Base-by-base conservation (phyloP, 2,888 invertebrate genomes). In the Platypus cylindrus region DNA sequence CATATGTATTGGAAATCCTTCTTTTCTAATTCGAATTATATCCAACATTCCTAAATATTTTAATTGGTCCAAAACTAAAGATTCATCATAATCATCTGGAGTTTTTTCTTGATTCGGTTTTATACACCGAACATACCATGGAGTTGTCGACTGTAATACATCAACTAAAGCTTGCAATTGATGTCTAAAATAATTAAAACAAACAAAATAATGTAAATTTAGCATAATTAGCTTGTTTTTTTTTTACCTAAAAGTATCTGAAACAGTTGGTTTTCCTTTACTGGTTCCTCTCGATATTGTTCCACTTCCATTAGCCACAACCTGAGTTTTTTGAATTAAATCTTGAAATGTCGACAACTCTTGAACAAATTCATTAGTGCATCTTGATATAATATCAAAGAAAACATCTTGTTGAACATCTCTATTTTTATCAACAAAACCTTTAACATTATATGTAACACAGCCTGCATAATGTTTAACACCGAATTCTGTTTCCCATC, bases 341-440 rank as follows among this genome's bases (percentile, higher is more conserved):
- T 62, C 81, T 62, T 80, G 78, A 58, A 72, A 75, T 11, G 71
- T 71, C 1, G 76, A 71, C 11, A 76, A 64, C 51, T 85, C 84
- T 51, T 82, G 77, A 1, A 90, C 81, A 54, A 89, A 87, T 23
- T 76, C 75, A 52, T 86, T 85, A 3, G 73, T 75, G 30, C 89
- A 87, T 25, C 85, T 67, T 27, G 83, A 81, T 67, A 91, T 75
- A 45, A 84, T 80, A 57, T 91, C 89, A 45, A 91, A 89, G 54
- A 91, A 80, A 1, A 89, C 86, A 54, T 90, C 90, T 56, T 91
- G 90, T 55, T 90, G 90, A 0, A 87, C 86, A 52, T 91, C 90
- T 5, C 89, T 67, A 59, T 91, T 91, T 63, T 91, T 91, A 54
- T 90, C 89, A 2, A 91, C 86, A 59, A 91, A 83, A 12, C 90